Percentiles rank a stretch among this genome's conserved stretches.
Conservation (phyloP, 1,140 invertebrate genomes). For the Gryon sp. region DNA sequence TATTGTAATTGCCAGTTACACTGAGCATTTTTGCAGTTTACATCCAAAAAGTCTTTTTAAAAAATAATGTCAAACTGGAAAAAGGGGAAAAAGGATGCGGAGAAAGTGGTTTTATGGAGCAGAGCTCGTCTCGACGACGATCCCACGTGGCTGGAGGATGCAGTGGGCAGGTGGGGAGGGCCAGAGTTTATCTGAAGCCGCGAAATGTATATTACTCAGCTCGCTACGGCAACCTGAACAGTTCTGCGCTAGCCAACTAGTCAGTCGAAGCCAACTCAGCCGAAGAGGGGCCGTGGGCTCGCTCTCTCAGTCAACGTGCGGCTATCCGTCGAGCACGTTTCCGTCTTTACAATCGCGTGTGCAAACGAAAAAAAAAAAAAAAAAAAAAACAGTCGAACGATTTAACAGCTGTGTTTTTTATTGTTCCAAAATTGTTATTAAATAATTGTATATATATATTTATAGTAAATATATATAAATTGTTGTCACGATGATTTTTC, state of each 20-base stretch:
- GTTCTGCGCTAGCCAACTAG: constrained; percentile 52
- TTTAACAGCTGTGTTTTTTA: too few species aligned
- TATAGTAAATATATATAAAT: too few species aligned
- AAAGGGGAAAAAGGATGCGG: background rate
- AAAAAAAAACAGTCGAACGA: too few species aligned
- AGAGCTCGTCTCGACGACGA: background rate
- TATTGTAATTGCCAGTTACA: too few species aligned
- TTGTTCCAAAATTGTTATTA: too few species aligned
- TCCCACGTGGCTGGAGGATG: background rate
- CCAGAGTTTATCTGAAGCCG: constrained; percentile 14
- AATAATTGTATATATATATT: too few species aligned
- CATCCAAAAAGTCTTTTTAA: too few species aligned
- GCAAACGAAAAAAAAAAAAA: too few species aligned
- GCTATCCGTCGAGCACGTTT: constrained; percentile 42
- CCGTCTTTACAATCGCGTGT: constrained; percentile 1
- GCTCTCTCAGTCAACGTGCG: constrained; percentile 53
- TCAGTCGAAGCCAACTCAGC: constrained; percentile 35
- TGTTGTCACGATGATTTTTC: constrained; percentile 67
- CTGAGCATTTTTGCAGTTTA: too few species aligned
- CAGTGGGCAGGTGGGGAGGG: constrained; percentile 1
- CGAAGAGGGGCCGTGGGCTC: constrained; percentile 43
- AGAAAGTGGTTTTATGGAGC: background rate
- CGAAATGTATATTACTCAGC: constrained; percentile 43
- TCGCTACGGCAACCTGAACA: constrained; percentile 26
- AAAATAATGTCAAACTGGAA: too few species aligned